A percentile compares a stretch with the other conserved stretches of the same genome.
Evolutionary conservation across 2,888 invertebrate genomes (phyloP).

Genomic region (Ennomos fuscantarius): DNA sequence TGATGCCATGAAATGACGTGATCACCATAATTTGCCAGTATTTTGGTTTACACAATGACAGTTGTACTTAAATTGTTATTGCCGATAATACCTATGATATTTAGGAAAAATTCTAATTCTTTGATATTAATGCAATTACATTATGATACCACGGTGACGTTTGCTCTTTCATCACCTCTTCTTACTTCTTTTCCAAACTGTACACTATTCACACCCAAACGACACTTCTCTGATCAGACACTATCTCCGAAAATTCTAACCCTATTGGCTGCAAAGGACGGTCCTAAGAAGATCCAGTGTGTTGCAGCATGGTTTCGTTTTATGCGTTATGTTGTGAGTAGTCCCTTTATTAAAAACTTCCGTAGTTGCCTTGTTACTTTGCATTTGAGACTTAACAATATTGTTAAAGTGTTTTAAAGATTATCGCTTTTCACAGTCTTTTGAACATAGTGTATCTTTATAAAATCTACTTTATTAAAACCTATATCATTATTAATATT

Average conservation of each 20-base stretch:
- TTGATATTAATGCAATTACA: too few species aligned
- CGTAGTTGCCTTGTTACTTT: constrained; percentile 55
- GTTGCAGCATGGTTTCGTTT: constrained; percentile 81
- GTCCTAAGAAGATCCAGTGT: constrained; percentile 71
- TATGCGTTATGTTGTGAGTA: constrained; percentile 84
- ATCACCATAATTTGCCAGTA: too few species aligned
- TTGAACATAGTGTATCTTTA: constrained; percentile 3
- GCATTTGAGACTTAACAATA: constrained; percentile 42
- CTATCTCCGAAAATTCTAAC: constrained; percentile 36
- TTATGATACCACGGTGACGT: constrained; percentile 1
- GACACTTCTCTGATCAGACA: constrained; percentile 10
- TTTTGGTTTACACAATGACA: too few species aligned
- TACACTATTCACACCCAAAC: constrained; percentile 1
- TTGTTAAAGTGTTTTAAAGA: constrained; percentile 5
- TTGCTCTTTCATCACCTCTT: background rate
- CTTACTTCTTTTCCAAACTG: background rate
- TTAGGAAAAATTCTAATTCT: too few species aligned
- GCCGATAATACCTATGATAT: too few species aligned
- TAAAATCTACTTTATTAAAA: too few species aligned
- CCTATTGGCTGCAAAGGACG: constrained; percentile 62
- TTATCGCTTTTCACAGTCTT: constrained; percentile 8
- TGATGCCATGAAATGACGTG: background rate
- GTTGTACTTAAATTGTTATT: too few species aligned
- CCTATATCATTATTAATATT: too few species aligned
- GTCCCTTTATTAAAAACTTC: constrained; percentile 49